These are phyloP conservation scores for Xylocampa areola DNA, from an alignment of 2,888 invertebrate genomes.

Conservation along the genomic window DNA sequence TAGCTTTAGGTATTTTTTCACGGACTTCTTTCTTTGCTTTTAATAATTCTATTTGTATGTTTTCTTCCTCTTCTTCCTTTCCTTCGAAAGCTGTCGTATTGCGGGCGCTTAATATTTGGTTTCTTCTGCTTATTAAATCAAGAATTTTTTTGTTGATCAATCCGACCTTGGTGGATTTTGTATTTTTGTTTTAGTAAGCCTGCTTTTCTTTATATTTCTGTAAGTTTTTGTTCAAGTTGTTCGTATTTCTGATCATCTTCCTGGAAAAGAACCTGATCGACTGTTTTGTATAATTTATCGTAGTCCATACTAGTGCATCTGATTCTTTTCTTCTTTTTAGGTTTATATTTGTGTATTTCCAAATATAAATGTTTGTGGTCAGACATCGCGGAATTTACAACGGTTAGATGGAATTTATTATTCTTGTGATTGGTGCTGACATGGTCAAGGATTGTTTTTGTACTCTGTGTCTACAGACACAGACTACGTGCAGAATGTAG, in stretches of 20 bases:
- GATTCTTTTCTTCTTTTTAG: neutral
- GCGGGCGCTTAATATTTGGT: neutral
- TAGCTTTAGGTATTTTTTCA: neutral
- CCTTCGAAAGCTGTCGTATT: too few relatives aligned
- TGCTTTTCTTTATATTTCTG: neutral
- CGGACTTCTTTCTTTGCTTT: slow-evolving; percentile 1
- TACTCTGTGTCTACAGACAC: neutral
- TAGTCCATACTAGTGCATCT: neutral
- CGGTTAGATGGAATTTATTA: slow-evolving; percentile 1
- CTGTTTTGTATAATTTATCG: neutral
- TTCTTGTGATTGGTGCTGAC: neutral
- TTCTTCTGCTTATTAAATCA: neutral
- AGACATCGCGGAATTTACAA: slow-evolving; percentile 1
- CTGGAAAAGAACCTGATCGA: neutral
- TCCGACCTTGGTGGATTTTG: slow-evolving; percentile 1
- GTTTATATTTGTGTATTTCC: slow-evolving; percentile 2
- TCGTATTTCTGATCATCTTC: neutral
- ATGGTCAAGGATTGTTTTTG: slow-evolving; percentile 3
- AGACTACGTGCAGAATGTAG: neutral
- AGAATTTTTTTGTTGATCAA: neutral
- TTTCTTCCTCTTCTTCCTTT: too few relatives aligned
- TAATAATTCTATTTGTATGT: too few relatives aligned
- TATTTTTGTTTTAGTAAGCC: too few relatives aligned
- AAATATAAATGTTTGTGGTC: neutral
- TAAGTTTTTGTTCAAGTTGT: neutral